Evolutionary conservation across 92 coral and sea anemone species (phyloP).

Genomic region (Paragorgia papillata): DNA sequence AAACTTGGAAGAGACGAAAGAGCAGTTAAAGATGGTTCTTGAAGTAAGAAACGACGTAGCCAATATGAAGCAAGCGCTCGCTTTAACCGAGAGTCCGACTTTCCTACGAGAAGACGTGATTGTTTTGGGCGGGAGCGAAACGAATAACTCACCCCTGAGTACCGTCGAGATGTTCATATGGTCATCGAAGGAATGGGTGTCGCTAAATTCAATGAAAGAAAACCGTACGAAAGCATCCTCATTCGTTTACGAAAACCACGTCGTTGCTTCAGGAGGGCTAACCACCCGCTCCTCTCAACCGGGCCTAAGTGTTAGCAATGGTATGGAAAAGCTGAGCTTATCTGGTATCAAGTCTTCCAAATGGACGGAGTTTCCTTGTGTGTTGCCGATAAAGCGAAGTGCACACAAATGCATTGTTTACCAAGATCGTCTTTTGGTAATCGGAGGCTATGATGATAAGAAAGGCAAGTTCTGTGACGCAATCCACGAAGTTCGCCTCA

Average conservation of each 20-base stretch:
- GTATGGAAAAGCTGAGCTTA: neutral
- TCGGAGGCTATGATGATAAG: constrained; percentile 2
- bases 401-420: neutral
- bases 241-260: constrained; percentile 22
- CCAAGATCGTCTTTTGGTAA: neutral
- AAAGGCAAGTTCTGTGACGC: neutral
- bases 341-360: neutral
- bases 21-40: neutral
- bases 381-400: neutral
- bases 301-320: neutral
- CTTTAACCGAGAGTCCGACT: neutral
- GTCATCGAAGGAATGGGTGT: constrained; percentile 1
- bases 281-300: neutral
- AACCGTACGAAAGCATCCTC: constrained; percentile 7
- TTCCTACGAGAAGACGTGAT: neutral
- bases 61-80: neutral
- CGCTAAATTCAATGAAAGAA: neutral
- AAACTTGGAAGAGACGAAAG: neutral
- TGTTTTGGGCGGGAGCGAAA: constrained; percentile 1
- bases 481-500: constrained; percentile 18
- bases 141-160: too few relatives aligned
- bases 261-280: constrained; percentile 10
- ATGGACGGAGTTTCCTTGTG: neutral
- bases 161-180: constrained; percentile 15
- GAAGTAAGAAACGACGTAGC: neutral